A percentile compares a stretch with the other conserved stretches of the same genome.
Evolutionary conservation across 2,888 invertebrate genomes (phyloP).

Genomic region (Exephanes ischioxanthus): DNA sequence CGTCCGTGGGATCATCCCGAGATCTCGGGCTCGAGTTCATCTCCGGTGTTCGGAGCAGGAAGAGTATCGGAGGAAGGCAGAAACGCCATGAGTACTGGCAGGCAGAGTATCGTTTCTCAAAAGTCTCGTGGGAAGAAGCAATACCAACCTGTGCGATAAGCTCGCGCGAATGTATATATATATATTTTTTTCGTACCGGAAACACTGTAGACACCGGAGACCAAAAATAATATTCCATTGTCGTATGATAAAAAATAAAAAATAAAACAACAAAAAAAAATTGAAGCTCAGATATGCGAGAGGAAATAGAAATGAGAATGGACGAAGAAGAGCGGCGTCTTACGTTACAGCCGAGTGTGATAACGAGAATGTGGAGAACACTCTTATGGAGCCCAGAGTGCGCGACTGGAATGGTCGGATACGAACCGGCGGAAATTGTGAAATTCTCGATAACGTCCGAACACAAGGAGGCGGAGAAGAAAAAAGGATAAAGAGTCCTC

Average conservation of each 20-base stretch:
- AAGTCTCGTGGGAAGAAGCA: neutral
- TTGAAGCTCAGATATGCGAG: neutral
- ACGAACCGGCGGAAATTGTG: slow-evolving; percentile 75
- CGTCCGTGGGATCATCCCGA: neutral
- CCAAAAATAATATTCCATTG: neutral
- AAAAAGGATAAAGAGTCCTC: slow-evolving; percentile 12
- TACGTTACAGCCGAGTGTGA: neutral
- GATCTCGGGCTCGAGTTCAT: slow-evolving; percentile 4
- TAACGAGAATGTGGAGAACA: slow-evolving; percentile 25
- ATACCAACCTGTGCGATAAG: neutral
- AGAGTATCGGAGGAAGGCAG: neutral
- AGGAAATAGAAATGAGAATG: neutral
- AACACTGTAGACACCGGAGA: neutral
- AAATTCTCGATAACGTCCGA: slow-evolving; percentile 71
- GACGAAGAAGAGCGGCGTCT: neutral
- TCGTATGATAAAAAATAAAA: neutral
- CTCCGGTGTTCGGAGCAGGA: neutral
- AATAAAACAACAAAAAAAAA: neutral
- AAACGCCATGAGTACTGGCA: neutral
- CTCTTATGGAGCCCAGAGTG: neutral
- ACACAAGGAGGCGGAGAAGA: neutral
- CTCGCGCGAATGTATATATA: neutral
- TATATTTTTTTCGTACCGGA: slow-evolving; percentile 1
- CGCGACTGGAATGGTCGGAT: slow-evolving; percentile 73
- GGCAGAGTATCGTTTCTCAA: neutral